phyloP scores from a whole-genome alignment of 2,797 vertebrate genomes.

The Lindbergichthys nudifrons region DNA sequence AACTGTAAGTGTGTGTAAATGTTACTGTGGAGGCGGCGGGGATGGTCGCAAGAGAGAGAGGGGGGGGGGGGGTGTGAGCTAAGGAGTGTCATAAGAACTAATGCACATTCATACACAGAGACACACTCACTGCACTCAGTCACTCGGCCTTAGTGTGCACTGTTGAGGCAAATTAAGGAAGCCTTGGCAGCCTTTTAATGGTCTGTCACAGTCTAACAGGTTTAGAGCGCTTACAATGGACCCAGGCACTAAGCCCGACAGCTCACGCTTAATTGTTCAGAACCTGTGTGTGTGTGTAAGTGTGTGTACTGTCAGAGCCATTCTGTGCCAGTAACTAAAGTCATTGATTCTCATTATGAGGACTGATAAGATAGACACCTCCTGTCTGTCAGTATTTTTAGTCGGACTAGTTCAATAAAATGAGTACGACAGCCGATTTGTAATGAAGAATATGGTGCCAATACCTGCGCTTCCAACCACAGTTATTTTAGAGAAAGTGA shows the following conservation, averaged over 20 bases:
- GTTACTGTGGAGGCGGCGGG: conserved; percentile 6
- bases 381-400: conserved; percentile 59
- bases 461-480: conserved; percentile 28
- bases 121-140: conserved; percentile 56
- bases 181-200: conserved; percentile 86
- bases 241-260: conserved; percentile 82
- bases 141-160: conserved; percentile 75
- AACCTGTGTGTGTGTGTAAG: conserved; percentile 60
- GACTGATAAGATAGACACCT: conserved; percentile 71
- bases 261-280: conserved; percentile 86
- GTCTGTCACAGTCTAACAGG: conserved; percentile 86
- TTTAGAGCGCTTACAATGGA: conserved; percentile 86
- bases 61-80: conserved; percentile 1
- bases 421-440: conserved; percentile 35
- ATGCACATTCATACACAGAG: conserved; percentile 56
- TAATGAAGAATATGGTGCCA: conserved; percentile 47
- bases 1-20: not conserved
- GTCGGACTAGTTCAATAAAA: conserved; percentile 56
- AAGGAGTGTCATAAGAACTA: conserved; percentile 53
- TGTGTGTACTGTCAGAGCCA: conserved; percentile 57
- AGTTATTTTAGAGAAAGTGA: conserved; percentile 50
- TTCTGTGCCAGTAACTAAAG: conserved; percentile 72
- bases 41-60: not conserved
- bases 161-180: conserved; percentile 80
- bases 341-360: conserved; percentile 78